Conservation (phyloP, 2,797 vertebrate genomes). For the Acomys russatus region DNA sequence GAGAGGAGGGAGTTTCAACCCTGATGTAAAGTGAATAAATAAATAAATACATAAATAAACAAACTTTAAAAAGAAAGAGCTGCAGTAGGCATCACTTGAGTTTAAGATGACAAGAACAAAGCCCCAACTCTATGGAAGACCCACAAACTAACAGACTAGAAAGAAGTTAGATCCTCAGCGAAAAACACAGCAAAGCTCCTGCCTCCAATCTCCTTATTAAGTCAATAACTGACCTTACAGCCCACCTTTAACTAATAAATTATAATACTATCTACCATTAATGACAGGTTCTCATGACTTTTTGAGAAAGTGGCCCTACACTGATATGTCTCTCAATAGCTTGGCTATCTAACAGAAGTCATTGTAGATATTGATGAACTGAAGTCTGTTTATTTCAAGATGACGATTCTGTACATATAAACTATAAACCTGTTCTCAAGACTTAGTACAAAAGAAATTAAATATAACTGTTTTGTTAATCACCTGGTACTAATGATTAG, state of each 20-base stretch:
- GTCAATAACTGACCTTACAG: neutral
- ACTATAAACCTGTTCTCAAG: constrained; percentile 8
- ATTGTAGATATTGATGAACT: neutral
- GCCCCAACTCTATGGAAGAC: neutral
- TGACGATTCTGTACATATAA: neutral
- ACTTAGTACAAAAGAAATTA: neutral
- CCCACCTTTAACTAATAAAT: neutral
- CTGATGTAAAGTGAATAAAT: too few relatives aligned
- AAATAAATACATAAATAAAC: too few relatives aligned
- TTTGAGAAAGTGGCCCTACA: constrained; percentile 21
- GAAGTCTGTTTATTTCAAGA: neutral
- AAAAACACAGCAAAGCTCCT: too few relatives aligned
- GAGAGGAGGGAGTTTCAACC: too few relatives aligned
- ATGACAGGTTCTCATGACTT: neutral
- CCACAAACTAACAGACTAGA: neutral
- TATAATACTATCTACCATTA: neutral
- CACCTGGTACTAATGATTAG: neutral
- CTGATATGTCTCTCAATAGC: neutral
- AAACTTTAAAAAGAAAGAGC: neutral
- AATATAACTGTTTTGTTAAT: neutral
- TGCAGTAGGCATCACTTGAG: neutral
- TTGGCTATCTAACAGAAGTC: neutral
- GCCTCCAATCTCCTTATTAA: neutral
- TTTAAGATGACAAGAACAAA: neutral
- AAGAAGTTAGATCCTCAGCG: neutral